Evolutionary conservation across 2,797 vertebrate species (phyloP), one percentile per base, ranked within the genome.

Genomic region (Lutjanus campechanus): DNA sequence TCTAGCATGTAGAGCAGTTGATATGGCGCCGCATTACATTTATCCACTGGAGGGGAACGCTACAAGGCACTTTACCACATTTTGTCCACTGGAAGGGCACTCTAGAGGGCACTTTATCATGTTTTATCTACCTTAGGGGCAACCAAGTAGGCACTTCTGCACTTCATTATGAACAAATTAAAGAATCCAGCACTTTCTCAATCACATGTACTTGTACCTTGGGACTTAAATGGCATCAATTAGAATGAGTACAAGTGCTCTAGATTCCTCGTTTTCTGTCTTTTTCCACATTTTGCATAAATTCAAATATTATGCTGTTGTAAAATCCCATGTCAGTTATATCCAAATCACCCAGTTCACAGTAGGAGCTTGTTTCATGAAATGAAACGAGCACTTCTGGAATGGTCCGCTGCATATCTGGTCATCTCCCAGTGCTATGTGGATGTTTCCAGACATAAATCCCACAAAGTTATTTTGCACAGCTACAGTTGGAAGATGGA

Each of bases 401-500:
- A 51, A 44, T 36, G 36, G 20, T 46, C 46, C 6, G 6, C 51
- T 65, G 40, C 47, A 12, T 9, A 36, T 76, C 59, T 15, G 41
- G 11, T 81, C 43, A 47, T 54, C 58, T 64, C 4, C 11, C 12
- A 11, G 9, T 6, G 19, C 17, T 54, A 15, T 36, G 22, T 60
- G 16, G 46, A 49, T 40, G 51, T 59, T 59, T 73, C 40, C 40
- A 41, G 12, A 51, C 51, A 22, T 69, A 13, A 19, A 44, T 69
- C 36, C 40, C 59, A 7, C n/a, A 59, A 58, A 69, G 5, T 17
- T 46, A 11, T 63, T 40, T 62, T 56, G 50, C 13, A 13, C 20
- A 44, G 51, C 44, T 58, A 3, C 25, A 40, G 41, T 47, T 61
- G n/a, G 54, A 53, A 79, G 50, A 29, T 68, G 56, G 50, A 62